Percentiles rank a stretch among this genome's conserved stretches.
Evolutionary conservation across 2,888 invertebrate species (phyloP).

Genomic region (Molorchus minor): DNA sequence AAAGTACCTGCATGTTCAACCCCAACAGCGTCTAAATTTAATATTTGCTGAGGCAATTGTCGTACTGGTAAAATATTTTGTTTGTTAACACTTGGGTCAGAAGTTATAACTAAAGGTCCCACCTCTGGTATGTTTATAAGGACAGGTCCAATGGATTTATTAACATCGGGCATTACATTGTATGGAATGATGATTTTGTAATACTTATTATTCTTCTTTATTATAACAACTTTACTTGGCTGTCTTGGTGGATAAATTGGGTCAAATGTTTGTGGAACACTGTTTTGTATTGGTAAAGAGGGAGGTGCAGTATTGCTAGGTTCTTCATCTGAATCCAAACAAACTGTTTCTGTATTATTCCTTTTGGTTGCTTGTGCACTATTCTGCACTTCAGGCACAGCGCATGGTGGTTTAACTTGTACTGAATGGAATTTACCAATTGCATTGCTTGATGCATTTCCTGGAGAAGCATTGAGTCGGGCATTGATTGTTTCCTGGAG

Average conservation of each 20-base stretch:
- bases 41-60: not conserved
- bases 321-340: slow-evolving; percentile 16
- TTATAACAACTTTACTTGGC: slow-evolving; percentile 29
- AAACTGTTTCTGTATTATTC: slow-evolving; percentile 7
- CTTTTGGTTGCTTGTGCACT: not conserved
- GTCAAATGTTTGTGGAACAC: not conserved
- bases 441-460: too few relatives aligned
- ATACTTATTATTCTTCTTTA: slow-evolving; percentile 32
- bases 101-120: slow-evolving; percentile 38
- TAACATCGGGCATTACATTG: slow-evolving; percentile 37
- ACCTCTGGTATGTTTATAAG: slow-evolving; percentile 40
- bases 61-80: not conserved
- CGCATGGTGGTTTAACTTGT: slow-evolving; percentile 5
- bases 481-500: too few relatives aligned
- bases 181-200: slow-evolving; percentile 39
- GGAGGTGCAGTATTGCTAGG: not conserved
- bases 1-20: too few relatives aligned
- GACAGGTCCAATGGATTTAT: slow-evolving; percentile 33
- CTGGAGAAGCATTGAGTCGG: too few relatives aligned
- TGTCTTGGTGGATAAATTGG: slow-evolving; percentile 8
- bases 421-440: not conserved
- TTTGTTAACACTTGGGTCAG: slow-evolving; percentile 30
- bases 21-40: slow-evolving; percentile 9
- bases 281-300: not conserved
- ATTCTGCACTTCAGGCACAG: not conserved